phyloP scores from a whole-genome alignment of 2,113 vertebrate species.

The Passer montanus region DNA sequence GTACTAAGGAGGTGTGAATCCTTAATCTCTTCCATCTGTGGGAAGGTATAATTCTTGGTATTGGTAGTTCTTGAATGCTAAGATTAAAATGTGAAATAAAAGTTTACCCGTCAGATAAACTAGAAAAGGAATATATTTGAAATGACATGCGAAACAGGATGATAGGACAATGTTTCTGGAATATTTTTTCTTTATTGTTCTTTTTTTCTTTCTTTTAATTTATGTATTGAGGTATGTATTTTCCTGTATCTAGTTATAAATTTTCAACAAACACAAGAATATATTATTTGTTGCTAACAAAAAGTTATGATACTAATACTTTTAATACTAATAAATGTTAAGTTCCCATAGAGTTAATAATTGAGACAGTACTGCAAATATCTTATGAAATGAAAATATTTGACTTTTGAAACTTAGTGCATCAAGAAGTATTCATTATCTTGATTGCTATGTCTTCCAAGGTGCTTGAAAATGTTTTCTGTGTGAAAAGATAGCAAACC shows the following conservation, averaged over 20 bases:
- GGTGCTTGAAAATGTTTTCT: not conserved
- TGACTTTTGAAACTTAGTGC: not conserved
- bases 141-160: not conserved
- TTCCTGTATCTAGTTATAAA: not conserved
- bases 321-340: not conserved
- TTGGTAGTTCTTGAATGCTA: not conserved
- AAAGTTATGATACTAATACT: not conserved
- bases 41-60: not conserved
- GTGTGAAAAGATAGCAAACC: not conserved
- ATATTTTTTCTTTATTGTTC: not conserved
- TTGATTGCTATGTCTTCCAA: not conserved
- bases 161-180: not conserved
- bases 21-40: not conserved
- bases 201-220: not conserved
- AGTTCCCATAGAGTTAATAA: not conserved
- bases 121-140: not conserved
- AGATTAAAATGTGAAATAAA: not conserved
- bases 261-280: not conserved
- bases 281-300: not conserved
- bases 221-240: not conserved
- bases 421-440: not conserved
- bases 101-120: not conserved
- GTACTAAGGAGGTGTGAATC: not conserved
- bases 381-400: not conserved
- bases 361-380: not conserved